phyloP scores from a whole-genome alignment of 2,113 vertebrate species.

The Neogobius melanostomus region DNA sequence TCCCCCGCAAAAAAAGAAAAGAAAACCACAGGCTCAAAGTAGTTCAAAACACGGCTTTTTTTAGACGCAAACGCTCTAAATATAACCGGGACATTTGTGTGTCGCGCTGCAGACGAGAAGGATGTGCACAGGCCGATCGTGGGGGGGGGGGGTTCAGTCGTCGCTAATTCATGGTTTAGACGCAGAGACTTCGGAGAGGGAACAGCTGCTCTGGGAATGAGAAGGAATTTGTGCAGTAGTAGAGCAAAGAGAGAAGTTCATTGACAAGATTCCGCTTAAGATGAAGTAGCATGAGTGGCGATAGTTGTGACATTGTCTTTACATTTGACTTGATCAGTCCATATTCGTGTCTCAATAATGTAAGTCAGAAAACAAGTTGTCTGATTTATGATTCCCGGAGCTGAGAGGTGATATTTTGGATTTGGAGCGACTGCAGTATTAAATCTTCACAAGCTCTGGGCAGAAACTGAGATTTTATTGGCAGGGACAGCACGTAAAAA shows the following conservation, averaged over 20 bases:
- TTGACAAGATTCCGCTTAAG: too few species aligned
- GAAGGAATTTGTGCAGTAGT: not conserved
- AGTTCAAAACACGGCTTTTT: slow-evolving; percentile 15
- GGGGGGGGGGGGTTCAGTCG: not conserved
- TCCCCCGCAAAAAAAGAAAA: slow-evolving; percentile 4
- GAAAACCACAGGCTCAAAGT: not conserved
- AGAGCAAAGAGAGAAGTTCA: too few species aligned
- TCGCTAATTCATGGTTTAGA: not conserved
- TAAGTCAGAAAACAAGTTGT: too few species aligned
- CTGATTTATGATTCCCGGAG: slow-evolving; percentile 18
- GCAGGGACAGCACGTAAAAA: too few species aligned
- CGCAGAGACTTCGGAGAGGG: not conserved
- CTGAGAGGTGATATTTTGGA: slow-evolving; percentile 30
- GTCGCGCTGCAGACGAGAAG: slow-evolving; percentile 24
- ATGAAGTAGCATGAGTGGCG: too few species aligned
- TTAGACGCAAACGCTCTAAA: slow-evolving; percentile 45
- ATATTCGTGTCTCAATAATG: too few species aligned
- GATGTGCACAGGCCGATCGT: slow-evolving; percentile 14
- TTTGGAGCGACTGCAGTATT: not conserved
- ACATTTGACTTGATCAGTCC: too few species aligned
- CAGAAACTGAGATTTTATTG: not conserved
- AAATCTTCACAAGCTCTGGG: not conserved
- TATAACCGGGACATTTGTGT: slow-evolving; percentile 31
- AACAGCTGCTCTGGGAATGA: not conserved
- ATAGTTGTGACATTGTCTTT: too few species aligned